Evolutionary conservation across 2,888 invertebrate genomes (phyloP), one percentile per base, ranked within the genome.

Genomic region (Portevinia maculata): DNA sequence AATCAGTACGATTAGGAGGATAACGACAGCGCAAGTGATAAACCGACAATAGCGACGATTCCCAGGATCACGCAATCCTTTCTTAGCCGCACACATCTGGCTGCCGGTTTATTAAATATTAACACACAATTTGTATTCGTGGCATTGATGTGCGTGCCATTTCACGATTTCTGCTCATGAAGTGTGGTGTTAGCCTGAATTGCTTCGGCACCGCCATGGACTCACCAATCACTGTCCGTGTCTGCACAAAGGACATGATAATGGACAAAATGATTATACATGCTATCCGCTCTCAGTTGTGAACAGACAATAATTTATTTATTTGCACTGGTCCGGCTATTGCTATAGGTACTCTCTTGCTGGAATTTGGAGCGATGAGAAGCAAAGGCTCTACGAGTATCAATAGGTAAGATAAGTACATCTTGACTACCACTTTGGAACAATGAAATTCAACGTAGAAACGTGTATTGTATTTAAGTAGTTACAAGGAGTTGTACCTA

Each of bases 211-310:
- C 44, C 32, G 69, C 69, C 74, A 67, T 62, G 75, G 52, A 57
- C 24, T 34, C 48, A 55, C 65, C 71, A 76, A 83, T 83, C 83
- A 78, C 50, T 73, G 78, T 78, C 62, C 71, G 50, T 83, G 83
- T 57, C 67, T 32, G 57, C 24, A 73, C 71, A 83, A 83, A 83
- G 83, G 83, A 78, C 78, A 83, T 67, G 71, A 78, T 83, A 78
- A 83, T 83, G 71, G 83, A 71, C 71, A 71, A 78, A 78, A 83
- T 83, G 83, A 83, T 83, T 83, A n/a, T n/a, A 83, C 78, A 67
- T 76, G 81, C 67, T 44, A 55, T 62, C 50, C 59, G 48, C 21
- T 64, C 64, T 46, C 57, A 67, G 67, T 60, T 55, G 69, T 59
- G 34, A 55, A 64, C 55, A 50, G 59, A 71, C 67, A 76, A 83